These are phyloP conservation scores for Digitonthophagus gazella DNA, from an alignment of 2,888 invertebrate species.

Conservation along the genomic window DNA sequence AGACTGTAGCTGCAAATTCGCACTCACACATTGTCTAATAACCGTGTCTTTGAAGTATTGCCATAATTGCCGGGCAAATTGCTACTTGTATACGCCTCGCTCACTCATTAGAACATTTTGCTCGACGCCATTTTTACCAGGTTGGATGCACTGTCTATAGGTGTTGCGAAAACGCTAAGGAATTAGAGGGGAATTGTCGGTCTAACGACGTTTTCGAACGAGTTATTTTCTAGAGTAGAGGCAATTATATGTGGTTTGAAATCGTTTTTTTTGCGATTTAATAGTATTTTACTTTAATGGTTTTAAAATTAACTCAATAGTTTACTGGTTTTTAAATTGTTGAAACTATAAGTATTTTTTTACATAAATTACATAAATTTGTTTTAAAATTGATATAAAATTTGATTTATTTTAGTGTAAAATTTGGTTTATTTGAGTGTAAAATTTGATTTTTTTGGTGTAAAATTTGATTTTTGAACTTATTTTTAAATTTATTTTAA, in stretches of 20 bases:
- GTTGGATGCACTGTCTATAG: neutral
- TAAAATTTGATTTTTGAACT: too few species aligned
- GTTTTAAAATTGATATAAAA: too few species aligned
- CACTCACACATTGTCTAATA: neutral
- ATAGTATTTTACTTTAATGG: neutral
- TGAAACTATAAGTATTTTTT: too few species aligned
- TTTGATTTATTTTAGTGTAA: too few species aligned
- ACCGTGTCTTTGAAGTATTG: neutral
- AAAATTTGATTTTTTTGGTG: too few species aligned
- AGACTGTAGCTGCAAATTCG: too few species aligned
- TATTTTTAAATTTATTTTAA: too few species aligned
- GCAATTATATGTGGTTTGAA: neutral
- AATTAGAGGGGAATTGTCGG: neutral
- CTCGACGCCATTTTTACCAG: neutral
- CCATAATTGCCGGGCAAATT: neutral
- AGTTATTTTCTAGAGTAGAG: neutral
- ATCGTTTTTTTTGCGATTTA: neutral
- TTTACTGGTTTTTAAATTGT: neutral
- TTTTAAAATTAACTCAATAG: neutral
- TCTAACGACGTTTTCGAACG: neutral
- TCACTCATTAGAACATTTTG: neutral
- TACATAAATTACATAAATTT: too few species aligned
- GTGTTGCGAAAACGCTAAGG: neutral
- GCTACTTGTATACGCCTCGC: neutral
- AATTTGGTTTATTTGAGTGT: too few species aligned